Evolutionary conservation across 2,797 vertebrate genomes (phyloP).

Genomic region (Betta splendens): DNA sequence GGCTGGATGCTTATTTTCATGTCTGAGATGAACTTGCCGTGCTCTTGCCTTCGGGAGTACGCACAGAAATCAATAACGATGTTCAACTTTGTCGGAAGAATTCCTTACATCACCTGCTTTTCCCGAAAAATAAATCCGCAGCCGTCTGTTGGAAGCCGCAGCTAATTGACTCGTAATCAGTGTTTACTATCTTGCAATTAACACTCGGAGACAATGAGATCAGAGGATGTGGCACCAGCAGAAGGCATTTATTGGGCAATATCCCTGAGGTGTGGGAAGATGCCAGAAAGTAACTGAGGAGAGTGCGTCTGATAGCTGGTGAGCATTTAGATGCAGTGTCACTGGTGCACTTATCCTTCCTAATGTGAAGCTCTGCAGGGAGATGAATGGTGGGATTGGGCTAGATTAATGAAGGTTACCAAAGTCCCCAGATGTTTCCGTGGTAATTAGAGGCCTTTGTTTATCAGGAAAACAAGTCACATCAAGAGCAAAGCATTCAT

Average conservation of each 20-base stretch:
- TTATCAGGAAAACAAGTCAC: conserved; percentile 99
- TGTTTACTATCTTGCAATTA: conserved; percentile 73
- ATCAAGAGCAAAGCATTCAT: conserved; percentile 99
- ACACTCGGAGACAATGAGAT: conserved; percentile 64
- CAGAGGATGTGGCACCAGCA: conserved; percentile 51
- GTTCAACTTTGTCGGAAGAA: conserved; percentile 32
- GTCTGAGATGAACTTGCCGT: conserved; percentile 66
- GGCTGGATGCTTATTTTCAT: conserved; percentile 63
- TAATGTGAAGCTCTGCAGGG: conserved; percentile 93
- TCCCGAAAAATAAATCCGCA: conserved; percentile 14
- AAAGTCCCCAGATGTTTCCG: conserved; percentile 99
- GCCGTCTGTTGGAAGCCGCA: conserved; percentile 29
- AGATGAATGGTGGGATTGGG: conserved; percentile 84
- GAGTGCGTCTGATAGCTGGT: conserved; percentile 61
- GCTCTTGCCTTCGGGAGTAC: conserved; percentile 58
- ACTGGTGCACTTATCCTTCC: conserved; percentile 94
- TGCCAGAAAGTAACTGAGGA: conserved; percentile 57
- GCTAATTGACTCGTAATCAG: conserved; percentile 73
- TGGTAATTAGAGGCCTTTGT: conserved; percentile 99
- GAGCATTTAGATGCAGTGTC: conserved; percentile 80
- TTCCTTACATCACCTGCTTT: conserved; percentile 42
- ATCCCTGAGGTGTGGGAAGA: conserved; percentile 63
- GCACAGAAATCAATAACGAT: conserved; percentile 28
- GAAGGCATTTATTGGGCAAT: conserved; percentile 62
- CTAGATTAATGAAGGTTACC: conserved; percentile 99